Conservation (phyloP, 2,888 invertebrate species). For the Eupithecia abbreviata region DNA sequence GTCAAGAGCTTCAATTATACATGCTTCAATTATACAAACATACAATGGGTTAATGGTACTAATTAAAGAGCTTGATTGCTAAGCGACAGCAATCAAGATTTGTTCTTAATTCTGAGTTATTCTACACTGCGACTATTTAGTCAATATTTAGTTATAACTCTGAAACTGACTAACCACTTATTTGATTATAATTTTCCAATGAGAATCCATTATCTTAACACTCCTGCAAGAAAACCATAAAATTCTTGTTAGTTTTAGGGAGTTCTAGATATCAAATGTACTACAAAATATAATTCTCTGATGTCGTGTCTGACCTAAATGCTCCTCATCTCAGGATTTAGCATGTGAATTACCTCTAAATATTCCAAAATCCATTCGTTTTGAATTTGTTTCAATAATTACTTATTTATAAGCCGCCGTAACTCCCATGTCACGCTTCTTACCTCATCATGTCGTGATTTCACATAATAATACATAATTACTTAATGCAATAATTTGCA, state of each 20-base stretch:
- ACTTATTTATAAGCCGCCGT: slow-evolving; percentile 40
- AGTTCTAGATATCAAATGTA: not conserved
- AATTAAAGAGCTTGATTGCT: not conserved
- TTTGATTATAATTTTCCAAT: slow-evolving; percentile 1
- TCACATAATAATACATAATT: slow-evolving; percentile 76
- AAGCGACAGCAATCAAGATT: not conserved
- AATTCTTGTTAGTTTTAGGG: not conserved
- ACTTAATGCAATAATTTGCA: slow-evolving; percentile 79
- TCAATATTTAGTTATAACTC: not conserved
- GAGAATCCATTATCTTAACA: not conserved
- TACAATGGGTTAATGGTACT: too few species aligned
- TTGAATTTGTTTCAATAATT: slow-evolving; percentile 32
- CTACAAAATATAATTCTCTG: not conserved
- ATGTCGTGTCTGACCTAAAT: slow-evolving; percentile 25
- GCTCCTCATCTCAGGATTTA: slow-evolving; percentile 18
- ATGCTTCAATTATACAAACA: not conserved
- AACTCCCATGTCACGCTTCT: slow-evolving; percentile 58
- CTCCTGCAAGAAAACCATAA: not conserved
- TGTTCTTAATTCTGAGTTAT: not conserved
- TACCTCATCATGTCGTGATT: slow-evolving; percentile 58
- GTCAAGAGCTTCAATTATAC: not conserved
- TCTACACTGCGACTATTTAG: not conserved
- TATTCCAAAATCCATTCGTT: slow-evolving; percentile 18
- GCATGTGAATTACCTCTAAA: slow-evolving; percentile 20
- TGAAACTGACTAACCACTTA: not conserved